phyloP scores from a whole-genome alignment of 2,113 vertebrate genomes.

The Plotosus lineatus region DNA sequence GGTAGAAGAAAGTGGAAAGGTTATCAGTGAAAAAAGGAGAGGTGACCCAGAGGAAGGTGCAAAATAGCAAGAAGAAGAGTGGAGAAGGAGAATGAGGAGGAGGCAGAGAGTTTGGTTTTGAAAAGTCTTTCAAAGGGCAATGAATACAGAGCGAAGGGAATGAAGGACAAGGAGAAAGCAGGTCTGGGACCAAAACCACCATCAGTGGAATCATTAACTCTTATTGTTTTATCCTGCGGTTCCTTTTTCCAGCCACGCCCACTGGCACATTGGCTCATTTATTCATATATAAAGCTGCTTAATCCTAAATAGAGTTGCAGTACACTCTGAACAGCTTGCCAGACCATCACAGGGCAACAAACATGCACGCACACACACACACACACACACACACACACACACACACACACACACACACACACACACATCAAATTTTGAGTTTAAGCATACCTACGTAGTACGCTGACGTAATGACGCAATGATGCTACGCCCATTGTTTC shows the following conservation, averaged over 20 bases:
- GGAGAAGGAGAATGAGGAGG: constrained; percentile 1
- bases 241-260: background rate
- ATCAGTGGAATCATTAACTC: background rate
- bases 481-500: too few relatives aligned
- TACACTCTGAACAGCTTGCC: too few relatives aligned
- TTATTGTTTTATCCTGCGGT: background rate
- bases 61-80: constrained; percentile 19
- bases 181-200: background rate
- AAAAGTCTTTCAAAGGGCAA: constrained; percentile 30
- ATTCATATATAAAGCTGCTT: too few relatives aligned
- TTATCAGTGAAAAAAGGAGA: constrained; percentile 23
- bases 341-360: too few relatives aligned
- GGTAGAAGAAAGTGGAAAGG: constrained; percentile 12
- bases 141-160: constrained; percentile 8
- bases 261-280: too few relatives aligned
- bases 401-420: too few relatives aligned
- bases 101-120: background rate
- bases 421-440: too few relatives aligned
- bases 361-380: too few relatives aligned
- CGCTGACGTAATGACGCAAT: too few relatives aligned
- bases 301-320: too few relatives aligned
- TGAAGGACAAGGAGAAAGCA: background rate
- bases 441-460: too few relatives aligned
- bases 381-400: too few relatives aligned
- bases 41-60: constrained; percentile 1